A percentile compares a stretch with the other conserved stretches of the same genome.
These are phyloP conservation scores for Phaonia tiefii DNA, from an alignment of 2,888 invertebrate species.

Conservation along the genomic window DNA sequence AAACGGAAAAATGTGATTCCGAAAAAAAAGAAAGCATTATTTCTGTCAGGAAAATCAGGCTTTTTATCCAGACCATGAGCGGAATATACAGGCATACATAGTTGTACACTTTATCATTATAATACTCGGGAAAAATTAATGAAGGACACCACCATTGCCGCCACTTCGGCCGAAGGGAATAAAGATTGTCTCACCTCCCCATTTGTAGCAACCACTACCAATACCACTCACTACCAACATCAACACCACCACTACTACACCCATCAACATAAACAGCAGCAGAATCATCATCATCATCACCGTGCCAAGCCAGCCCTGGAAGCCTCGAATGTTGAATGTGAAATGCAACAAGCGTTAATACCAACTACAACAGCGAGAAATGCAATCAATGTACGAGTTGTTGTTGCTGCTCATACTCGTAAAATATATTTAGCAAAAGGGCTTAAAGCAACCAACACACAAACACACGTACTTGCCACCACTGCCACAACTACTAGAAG, in stretches of 20 bases:
- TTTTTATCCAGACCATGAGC: not conserved
- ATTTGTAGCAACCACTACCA: not conserved
- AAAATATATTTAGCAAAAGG: conserved; percentile 34
- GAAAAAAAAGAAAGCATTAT: conserved; percentile 33
- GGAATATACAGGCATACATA: conserved; percentile 11
- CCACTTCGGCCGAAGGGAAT: conserved; percentile 26
- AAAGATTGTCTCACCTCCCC: conserved; percentile 8
- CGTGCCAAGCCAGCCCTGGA: not conserved
- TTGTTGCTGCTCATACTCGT: conserved; percentile 10
- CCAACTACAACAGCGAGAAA: conserved; percentile 24
- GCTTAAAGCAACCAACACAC: conserved; percentile 23
- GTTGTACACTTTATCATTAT: conserved; percentile 37
- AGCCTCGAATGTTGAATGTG: conserved; percentile 23
- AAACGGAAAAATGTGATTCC: conserved; percentile 26
- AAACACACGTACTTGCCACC: conserved; percentile 8
- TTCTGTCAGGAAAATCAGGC: conserved; percentile 41
- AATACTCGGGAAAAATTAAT: conserved; percentile 50
- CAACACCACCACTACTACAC: not conserved
- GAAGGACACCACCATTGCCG: conserved; percentile 34
- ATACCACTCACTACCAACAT: not conserved
- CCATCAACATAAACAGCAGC: not conserved
- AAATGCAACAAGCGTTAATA: conserved; percentile 46
- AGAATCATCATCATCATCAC: not conserved
- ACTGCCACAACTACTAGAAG: not conserved
- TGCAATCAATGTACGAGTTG: conserved; percentile 32